These are phyloP conservation scores for Champsocephalus gunnari DNA, from an alignment of 2,797 vertebrate genomes.

Conservation along the genomic window DNA sequence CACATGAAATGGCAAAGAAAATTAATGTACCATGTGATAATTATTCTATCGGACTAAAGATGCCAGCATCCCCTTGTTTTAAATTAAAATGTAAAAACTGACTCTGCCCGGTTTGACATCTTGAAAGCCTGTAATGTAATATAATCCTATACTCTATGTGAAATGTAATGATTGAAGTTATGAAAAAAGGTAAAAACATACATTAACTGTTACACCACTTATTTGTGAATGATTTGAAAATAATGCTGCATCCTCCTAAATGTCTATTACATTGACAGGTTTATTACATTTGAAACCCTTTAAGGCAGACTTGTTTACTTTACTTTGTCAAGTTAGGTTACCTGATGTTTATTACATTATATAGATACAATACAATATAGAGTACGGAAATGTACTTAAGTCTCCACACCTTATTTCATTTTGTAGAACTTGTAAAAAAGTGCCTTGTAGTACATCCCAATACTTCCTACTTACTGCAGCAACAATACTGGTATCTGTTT, in stretches of 20 bases:
- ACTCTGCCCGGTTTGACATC: neutral
- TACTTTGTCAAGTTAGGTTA: constrained; percentile 14
- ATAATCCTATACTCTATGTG: neutral
- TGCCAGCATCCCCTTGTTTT: neutral
- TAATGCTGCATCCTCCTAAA: neutral
- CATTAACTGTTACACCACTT: neutral
- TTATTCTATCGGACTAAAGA: neutral
- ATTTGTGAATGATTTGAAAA: neutral
- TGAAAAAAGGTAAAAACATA: neutral
- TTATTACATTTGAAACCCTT: constrained; percentile 26
- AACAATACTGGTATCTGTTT: constrained; percentile 16
- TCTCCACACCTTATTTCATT: constrained; percentile 3
- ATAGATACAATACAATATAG: neutral
- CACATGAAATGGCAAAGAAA: neutral
- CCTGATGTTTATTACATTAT: constrained; percentile 23
- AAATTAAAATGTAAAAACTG: constrained; percentile 10
- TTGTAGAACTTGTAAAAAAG: constrained; percentile 38
- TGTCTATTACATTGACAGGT: constrained; percentile 3
- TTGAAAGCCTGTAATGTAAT: neutral
- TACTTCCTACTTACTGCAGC: neutral
- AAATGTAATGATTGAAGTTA: neutral
- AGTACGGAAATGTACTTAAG: constrained; percentile 13
- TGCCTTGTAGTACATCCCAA: constrained; percentile 63
- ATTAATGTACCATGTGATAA: neutral
- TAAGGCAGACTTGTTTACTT: constrained; percentile 13